Percentiles rank a stretch among this genome's conserved stretches.
These are phyloP conservation scores for Pelodiscus sinensis DNA, from an alignment of 2,113 vertebrate genomes.

Conservation along the genomic window DNA sequence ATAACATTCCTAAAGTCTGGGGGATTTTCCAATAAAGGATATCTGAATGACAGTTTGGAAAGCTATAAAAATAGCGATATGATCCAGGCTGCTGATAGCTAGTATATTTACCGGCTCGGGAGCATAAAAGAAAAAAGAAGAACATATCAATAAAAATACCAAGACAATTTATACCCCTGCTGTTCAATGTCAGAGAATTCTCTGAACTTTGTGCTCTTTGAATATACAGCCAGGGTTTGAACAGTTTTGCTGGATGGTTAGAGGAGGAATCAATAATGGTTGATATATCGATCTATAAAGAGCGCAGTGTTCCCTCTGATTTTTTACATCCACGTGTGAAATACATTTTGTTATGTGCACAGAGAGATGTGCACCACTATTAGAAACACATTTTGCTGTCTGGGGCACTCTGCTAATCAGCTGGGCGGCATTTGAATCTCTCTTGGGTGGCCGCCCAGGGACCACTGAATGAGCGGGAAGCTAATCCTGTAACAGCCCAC, in stretches of 20 bases:
- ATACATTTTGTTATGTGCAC: no score
- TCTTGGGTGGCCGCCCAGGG: no score
- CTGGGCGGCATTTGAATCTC: no score
- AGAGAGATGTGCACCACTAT: no score
- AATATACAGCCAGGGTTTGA: neutral
- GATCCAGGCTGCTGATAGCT: neutral
- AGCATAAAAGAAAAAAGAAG: neutral
- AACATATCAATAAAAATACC: neutral
- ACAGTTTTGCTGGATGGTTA: neutral
- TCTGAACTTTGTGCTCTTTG: neutral
- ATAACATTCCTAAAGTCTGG: neutral
- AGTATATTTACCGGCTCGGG: neutral
- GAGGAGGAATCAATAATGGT: neutral
- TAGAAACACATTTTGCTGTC: no score
- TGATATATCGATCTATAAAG: neutral
- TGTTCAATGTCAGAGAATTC: neutral
- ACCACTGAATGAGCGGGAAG: neutral
- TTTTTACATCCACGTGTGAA: no score
- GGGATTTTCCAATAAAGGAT: neutral
- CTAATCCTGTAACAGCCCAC: neutral
- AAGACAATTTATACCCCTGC: neutral
- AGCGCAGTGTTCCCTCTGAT: no score
- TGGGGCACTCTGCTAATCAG: no score
- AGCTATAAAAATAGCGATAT: neutral
- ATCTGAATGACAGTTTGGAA: neutral